These are phyloP conservation scores for Toxotes chatareus DNA, from an alignment of 2,113 vertebrate genomes.

Conservation along the genomic window DNA sequence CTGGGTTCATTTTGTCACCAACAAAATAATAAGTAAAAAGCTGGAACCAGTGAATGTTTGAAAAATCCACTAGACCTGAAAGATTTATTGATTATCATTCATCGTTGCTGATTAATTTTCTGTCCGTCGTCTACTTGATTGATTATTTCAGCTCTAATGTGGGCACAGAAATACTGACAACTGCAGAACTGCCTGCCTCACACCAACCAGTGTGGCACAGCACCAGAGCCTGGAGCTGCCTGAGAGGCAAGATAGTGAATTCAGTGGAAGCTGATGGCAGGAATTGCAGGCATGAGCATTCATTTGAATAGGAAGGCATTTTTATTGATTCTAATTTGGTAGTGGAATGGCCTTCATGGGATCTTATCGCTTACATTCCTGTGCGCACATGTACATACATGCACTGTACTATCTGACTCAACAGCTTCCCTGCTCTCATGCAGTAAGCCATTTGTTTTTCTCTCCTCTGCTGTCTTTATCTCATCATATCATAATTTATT, in stretches of 20 bases:
- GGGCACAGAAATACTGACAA: neutral
- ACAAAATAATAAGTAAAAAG: neutral
- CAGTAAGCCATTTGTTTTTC: neutral
- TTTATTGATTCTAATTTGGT: constrained; percentile 26
- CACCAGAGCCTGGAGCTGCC: neutral
- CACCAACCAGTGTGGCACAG: neutral
- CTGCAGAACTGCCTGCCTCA: constrained; percentile 22
- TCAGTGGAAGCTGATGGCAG: neutral
- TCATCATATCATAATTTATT: neutral
- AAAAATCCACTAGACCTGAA: neutral
- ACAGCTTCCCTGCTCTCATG: neutral
- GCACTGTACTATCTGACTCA: neutral
- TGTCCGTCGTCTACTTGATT: too few species aligned
- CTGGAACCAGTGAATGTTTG: neutral
- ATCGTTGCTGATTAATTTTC: neutral
- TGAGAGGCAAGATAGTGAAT: constrained; percentile 2
- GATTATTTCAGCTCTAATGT: neutral
- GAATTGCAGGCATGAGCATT: neutral
- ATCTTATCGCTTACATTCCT: constrained; percentile 14
- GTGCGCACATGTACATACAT: neutral
- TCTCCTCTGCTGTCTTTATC: neutral
- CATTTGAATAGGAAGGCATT: neutral
- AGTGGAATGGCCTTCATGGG: neutral
- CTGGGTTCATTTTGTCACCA: neutral
- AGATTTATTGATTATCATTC: neutral